Evolutionary conservation across 2,797 vertebrate genomes (phyloP).

Genomic region (Pristis pectinata): DNA sequence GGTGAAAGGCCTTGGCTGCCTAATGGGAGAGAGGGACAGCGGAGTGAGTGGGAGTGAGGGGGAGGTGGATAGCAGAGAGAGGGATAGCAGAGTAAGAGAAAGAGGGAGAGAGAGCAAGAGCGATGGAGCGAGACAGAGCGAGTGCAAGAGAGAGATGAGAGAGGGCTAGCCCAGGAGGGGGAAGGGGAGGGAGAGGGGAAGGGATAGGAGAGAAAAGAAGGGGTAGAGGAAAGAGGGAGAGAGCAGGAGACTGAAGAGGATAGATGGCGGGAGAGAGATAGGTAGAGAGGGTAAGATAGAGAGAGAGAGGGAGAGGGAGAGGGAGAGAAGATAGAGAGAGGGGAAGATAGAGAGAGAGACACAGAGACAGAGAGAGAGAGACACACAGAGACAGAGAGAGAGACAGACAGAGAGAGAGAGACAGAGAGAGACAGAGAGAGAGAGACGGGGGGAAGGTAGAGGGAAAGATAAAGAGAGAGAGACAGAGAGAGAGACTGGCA

Average conservation of each 20-base stretch:
- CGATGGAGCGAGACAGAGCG: constrained; percentile 40
- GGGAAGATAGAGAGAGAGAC: too few species aligned
- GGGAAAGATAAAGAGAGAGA: too few species aligned
- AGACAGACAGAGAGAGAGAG: too few species aligned
- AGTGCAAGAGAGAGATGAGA: not conserved
- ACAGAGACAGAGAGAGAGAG: too few species aligned
- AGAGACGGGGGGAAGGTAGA: too few species aligned
- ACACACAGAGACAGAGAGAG: too few species aligned
- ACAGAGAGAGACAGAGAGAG: too few species aligned
- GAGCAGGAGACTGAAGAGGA: not conserved
- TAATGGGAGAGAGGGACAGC: constrained; percentile 25
- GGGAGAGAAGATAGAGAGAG: too few species aligned
- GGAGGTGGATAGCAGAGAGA: not conserved
- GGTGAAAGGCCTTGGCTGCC: constrained; percentile 40
- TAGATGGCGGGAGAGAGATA: not conserved
- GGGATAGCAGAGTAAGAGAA: constrained; percentile 38
- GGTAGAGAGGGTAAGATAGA: not conserved
- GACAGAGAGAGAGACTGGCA: too few species aligned
- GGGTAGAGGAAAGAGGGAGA: not conserved
- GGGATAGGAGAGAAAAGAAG: too few species aligned
- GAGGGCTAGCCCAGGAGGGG: not conserved
- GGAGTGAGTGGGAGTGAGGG: constrained; percentile 39
- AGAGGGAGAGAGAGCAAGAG: constrained; percentile 41
- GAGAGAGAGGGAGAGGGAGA: too few species aligned
- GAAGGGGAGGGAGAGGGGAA: not conserved